Evolutionary conservation across 2,797 vertebrate species (phyloP), one percentile per base, ranked within the genome.

Genomic region (Rhinoraja longicauda): DNA sequence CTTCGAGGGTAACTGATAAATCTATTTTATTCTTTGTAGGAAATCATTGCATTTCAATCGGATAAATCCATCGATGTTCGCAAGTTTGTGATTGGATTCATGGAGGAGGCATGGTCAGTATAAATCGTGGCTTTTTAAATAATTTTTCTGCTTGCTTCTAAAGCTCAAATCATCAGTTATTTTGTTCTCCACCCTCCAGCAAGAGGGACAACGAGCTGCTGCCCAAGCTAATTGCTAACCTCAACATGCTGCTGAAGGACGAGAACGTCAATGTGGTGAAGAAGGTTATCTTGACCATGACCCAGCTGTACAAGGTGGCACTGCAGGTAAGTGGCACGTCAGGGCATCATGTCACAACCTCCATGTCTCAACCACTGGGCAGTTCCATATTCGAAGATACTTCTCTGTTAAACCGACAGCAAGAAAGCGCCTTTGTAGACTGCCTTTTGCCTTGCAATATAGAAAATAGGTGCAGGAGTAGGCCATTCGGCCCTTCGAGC

Each of bases 191-290:
- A 62, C 1, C 0, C 3, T 62, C n/a, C 94, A 99, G 98, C 95
- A 99, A 99, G 93, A 94, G 98, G 82, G 98, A 99, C 96, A 99
- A 97, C 0, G 98, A 99, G 95, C 96, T 99, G 36, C 95, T 99
- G 78, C 96, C 98, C 62, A 97, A 98, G 93, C 96, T 99, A 24
- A 97, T 99, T 0, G 98, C 98, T 13, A 99, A 99, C 94, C 96
- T 99, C 92, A 99, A 99, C 96, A 98, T 99, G 98, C 93, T 99
- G 82, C 95, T 99, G 93, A 97, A 96, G 93, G 98, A 99, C 0
- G 98, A 99, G 36, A 99, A 98, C 0, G 98, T 99, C 75, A 99
- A 99, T 0, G 98, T 99, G 94, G 98, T 98, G 93, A 99, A 99
- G 94, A 98, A 98, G 29, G 98, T 98, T 93, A 98, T 99, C 94